Evolutionary conservation across 2,113 vertebrate species (phyloP), one percentile per base, ranked within the genome.

Genomic region (Synodontis membranacea): DNA sequence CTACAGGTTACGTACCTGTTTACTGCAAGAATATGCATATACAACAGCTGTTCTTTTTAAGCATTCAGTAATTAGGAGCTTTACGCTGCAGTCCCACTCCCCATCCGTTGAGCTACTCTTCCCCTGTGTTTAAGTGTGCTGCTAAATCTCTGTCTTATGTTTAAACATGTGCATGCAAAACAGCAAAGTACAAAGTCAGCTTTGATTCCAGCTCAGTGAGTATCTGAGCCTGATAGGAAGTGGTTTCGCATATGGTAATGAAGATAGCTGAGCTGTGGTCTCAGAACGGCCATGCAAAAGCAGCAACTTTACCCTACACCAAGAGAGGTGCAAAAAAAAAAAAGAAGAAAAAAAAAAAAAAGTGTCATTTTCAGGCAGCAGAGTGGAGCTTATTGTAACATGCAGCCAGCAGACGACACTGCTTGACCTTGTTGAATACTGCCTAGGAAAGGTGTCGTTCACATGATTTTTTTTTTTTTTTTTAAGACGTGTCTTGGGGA

Each of bases 161-260:
- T 58, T 39, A 17, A 87, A 37, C 9, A 46, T 74, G 8, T 25
- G 39, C 68, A 86, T 76, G 84, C 75, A 88, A 64, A 88, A 58
- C 80, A 88, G 70, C 42, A 66, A 92, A 93, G 91, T 91, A 92
- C 90, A 90, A 92, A 91, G 88, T 90, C 90, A 91, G 92, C 89
- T 93, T 89, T 91, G 87, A 84, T 87, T 91, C 88, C 72, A 89
- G 89, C 83, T 89, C 86, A 60, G 80, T 91, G 87, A 58, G 46
- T 70, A 64, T 89, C 88, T 89, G 79, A 89, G 89, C 93, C 89
- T 90, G 90, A 92, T 92, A 95, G 95, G 95, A 97, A 96, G 95
- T 96, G 95, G 95, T 94, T 95, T 97, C 92, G 93, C 92, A 87
- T 91, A 92, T 90, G 86, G 86, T 92, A 93, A 88, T 85, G 91